Evolutionary conservation across 2,113 vertebrate genomes (phyloP), one percentile per base, ranked within the genome.

Genomic region (Hiodon tergisus): DNA sequence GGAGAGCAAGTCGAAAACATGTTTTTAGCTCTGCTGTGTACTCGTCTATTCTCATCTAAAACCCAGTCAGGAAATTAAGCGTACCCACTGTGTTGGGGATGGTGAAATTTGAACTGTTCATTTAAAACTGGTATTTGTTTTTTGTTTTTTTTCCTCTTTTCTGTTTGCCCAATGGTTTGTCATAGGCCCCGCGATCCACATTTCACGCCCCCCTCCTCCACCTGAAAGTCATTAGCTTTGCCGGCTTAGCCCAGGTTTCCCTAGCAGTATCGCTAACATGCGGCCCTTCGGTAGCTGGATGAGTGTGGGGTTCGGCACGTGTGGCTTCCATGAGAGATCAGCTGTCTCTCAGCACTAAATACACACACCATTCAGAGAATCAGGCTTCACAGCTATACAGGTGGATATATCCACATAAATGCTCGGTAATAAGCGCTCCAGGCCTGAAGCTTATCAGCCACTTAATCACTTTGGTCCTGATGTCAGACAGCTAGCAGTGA

Each of bases 201-300:
- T 31, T 31, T 31, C 31, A 31, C 31, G 31, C 31, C 62, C 76
- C 66, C 47, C 10, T 67, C 63, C 55, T 50, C 76, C 63, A 60
- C 70, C 71, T 72, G 63, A 76, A 75, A 73, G 71, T 71, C 57
- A 68, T 73, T 77, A 77, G 54, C 54, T 61, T 52, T 46, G 53
- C 51, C 31, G 54, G 46, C 55, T 74, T 68, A 68, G 16, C 61
- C 79, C 67, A 53, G 14, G 62, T 67, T 31, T 58, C 52, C 13
- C 0, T 84, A 79, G 84, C 75, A 50, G 75, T 31, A 55, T 5
- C 81, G 77, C 52, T 66, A 82, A 55, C 58, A 63, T 70, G 78
- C 67, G 79, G 14, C 79, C 66, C 80, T 85, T 79, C 78, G 80
- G 77, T 80, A 85, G 87, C 78, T 77, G 81, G 81, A 73, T 74